phyloP scores from a whole-genome alignment of 2,888 invertebrate genomes.

The Lasioglossum figueresi region DNA sequence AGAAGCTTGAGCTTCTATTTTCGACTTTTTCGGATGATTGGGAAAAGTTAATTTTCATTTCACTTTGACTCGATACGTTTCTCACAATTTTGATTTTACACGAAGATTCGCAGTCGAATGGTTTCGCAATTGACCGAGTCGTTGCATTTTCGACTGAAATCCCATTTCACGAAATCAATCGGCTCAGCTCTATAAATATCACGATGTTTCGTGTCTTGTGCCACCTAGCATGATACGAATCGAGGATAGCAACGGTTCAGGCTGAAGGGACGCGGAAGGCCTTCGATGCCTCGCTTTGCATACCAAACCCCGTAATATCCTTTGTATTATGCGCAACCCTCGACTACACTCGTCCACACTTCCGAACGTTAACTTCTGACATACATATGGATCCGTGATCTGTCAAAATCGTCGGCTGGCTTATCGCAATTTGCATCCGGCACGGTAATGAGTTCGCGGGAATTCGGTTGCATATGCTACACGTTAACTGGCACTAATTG shows the following conservation, averaged over 20 bases:
- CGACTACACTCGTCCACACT: constrained; percentile 34
- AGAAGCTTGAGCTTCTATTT: no score
- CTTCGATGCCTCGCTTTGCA: constrained; percentile 55
- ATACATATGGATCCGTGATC: constrained; percentile 55
- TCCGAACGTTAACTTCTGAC: constrained; percentile 27
- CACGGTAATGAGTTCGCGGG: constrained; percentile 40
- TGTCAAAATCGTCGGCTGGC: constrained; percentile 55
- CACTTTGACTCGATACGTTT: no score
- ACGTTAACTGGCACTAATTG: not conserved
- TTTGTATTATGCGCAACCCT: constrained; percentile 61
- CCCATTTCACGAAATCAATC: constrained; percentile 10
- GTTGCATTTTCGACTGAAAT: not conserved
- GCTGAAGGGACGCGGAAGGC: constrained; percentile 6
- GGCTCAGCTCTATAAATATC: constrained; percentile 19
- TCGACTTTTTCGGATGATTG: no score
- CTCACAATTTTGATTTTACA: no score
- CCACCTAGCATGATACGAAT: not conserved
- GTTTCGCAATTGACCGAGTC: not conserved
- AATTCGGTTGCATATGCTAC: constrained; percentile 20
- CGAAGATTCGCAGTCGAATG: not conserved
- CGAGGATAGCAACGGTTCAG: constrained; percentile 17
- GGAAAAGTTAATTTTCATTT: no score
- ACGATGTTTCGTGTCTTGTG: constrained; percentile 3
- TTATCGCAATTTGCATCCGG: constrained; percentile 67
- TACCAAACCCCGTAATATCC: constrained; percentile 62